These are phyloP conservation scores for Ceraclea dissimilis DNA, from an alignment of 2,888 invertebrate genomes.

Conservation along the genomic window DNA sequence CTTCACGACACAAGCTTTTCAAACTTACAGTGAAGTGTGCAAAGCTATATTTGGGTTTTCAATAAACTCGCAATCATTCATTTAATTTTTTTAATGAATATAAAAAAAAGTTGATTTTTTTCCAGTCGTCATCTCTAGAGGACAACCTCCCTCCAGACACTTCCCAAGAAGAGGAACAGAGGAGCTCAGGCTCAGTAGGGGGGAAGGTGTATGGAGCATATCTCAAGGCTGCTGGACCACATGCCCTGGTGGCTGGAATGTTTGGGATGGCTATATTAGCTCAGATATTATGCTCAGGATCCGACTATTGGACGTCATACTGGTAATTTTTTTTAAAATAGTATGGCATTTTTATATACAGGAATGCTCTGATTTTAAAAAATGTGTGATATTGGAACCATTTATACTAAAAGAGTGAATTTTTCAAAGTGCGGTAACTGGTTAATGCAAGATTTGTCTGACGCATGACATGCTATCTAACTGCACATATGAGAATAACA, in stretches of 20 bases:
- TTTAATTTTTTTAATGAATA: no score
- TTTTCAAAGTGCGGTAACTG: no score
- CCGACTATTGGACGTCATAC: slow-evolving; percentile 71
- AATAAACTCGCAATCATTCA: no score
- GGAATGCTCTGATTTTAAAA: not conserved
- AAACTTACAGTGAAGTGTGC: no score
- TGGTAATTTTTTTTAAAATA: slow-evolving; percentile 59
- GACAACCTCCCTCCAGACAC: slow-evolving; percentile 43
- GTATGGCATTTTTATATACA: slow-evolving; percentile 28
- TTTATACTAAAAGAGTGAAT: no score
- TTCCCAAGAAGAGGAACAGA: slow-evolving; percentile 48
- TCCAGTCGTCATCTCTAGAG: slow-evolving; percentile 30
- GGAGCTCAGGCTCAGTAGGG: slow-evolving; percentile 57
- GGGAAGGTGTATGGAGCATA: slow-evolving; percentile 58
- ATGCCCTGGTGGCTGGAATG: slow-evolving; percentile 51
- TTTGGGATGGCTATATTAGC: slow-evolving; percentile 55
- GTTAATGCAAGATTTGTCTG: no score
- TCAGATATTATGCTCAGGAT: slow-evolving; percentile 63
- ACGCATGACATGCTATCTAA: no score
- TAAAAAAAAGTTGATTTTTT: no score
- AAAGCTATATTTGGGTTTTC: no score
- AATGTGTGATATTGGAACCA: no score
- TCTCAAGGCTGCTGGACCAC: slow-evolving; percentile 63
- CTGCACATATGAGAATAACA: no score
- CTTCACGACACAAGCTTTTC: no score